Evolutionary conservation across 2,888 invertebrate species (phyloP).

Genomic region (Octonoba sinensis): DNA sequence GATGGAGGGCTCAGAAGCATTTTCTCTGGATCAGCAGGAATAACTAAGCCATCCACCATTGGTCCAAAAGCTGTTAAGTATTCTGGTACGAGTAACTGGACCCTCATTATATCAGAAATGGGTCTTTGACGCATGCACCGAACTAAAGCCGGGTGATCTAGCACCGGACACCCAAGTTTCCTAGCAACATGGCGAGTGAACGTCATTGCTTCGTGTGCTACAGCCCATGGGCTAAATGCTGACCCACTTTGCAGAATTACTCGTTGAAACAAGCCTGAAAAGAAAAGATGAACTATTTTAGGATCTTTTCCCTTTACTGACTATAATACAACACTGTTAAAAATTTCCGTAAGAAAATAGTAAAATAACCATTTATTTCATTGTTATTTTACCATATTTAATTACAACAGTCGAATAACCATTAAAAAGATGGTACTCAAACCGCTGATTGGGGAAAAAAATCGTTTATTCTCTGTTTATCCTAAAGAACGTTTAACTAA

Average conservation of each 20-base stretch:
- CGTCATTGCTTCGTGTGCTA: slow-evolving; percentile 78
- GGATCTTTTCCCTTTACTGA: too few species aligned
- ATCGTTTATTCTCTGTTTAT: too few species aligned
- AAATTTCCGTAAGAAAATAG: too few species aligned
- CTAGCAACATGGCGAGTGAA: slow-evolving; percentile 67
- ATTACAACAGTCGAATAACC: too few species aligned
- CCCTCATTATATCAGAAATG: slow-evolving; percentile 83
- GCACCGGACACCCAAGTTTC: slow-evolving; percentile 77
- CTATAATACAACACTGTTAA: too few species aligned
- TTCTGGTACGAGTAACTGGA: slow-evolving; percentile 78
- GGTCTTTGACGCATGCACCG: slow-evolving; percentile 85
- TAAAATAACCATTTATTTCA: too few species aligned
- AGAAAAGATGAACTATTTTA: neutral
- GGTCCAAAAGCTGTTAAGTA: slow-evolving; percentile 93
- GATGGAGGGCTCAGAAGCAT: slow-evolving; percentile 61
- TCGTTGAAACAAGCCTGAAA: slow-evolving; percentile 80
- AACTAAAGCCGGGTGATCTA: slow-evolving; percentile 78
- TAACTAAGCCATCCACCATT: slow-evolving; percentile 86
- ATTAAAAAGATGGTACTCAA: too few species aligned
- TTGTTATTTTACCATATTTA: too few species aligned
- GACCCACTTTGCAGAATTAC: slow-evolving; percentile 84
- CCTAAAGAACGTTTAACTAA: too few species aligned
- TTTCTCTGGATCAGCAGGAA: slow-evolving; percentile 73
- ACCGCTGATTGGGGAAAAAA: too few species aligned
- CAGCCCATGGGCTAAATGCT: slow-evolving; percentile 82